These are phyloP conservation scores for human (Homo sapiens) DNA, from an alignment of 2,113 vertebrate genomes.

Conservation along the genomic window DNA sequence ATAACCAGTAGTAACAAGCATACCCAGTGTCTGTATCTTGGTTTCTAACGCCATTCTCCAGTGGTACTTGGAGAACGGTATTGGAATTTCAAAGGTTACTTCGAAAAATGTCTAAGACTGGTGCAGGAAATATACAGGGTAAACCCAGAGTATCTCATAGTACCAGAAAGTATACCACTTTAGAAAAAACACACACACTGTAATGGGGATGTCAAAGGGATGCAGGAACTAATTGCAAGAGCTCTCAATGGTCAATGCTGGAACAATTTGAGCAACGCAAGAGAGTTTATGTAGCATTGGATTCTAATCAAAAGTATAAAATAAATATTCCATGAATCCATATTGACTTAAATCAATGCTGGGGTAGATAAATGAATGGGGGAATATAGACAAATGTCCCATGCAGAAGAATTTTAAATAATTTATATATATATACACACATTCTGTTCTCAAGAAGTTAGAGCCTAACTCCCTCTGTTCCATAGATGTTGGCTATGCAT, in stretches of 20 bases:
- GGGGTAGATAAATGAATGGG: not conserved
- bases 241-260: not conserved
- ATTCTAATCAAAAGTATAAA: not conserved
- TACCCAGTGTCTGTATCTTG: not conserved
- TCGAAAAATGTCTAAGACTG: not conserved
- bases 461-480: not conserved
- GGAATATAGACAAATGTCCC: not conserved
- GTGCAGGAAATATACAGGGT: not conserved
- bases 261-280: not conserved
- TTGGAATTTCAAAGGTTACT: not conserved
- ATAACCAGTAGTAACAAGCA: not conserved
- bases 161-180: not conserved
- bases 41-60: not conserved
- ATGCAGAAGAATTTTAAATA: not conserved
- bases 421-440: not conserved
- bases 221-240: not conserved
- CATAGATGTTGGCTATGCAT: not conserved
- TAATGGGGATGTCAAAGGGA: not conserved
- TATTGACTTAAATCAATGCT: not conserved
- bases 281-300: not conserved
- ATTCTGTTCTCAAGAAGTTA: not conserved
- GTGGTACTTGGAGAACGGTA: no score
- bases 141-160: not conserved
- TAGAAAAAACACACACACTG: not conserved
- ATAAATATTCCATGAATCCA: not conserved